Evolutionary conservation across 2,888 invertebrate genomes (phyloP).

Genomic region (Catocala sponsa): DNA sequence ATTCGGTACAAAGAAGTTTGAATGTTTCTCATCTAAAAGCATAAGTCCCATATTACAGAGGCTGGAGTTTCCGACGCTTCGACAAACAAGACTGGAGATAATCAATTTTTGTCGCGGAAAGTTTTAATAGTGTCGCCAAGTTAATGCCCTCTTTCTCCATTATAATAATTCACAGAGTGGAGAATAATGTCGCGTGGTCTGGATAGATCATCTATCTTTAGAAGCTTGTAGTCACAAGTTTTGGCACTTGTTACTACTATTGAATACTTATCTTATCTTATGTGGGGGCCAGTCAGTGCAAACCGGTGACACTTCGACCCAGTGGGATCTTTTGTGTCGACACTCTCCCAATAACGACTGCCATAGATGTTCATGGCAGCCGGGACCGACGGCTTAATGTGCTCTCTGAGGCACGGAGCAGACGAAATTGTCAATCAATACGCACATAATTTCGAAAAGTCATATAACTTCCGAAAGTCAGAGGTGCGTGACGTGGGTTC

Average conservation of each 20-base stretch:
- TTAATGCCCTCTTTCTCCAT: constrained; percentile 31
- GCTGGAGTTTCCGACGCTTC: constrained; percentile 6
- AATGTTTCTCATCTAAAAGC: constrained; percentile 37
- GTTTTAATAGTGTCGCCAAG: constrained; percentile 48
- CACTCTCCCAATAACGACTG: too few relatives aligned
- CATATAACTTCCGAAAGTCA: too few relatives aligned
- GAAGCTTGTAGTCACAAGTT: neutral
- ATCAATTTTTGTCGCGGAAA: constrained; percentile 45
- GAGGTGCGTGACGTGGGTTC: too few relatives aligned
- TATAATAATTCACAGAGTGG: constrained; percentile 26
- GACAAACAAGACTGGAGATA: constrained; percentile 31
- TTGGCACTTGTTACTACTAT: neutral
- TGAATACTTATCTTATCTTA: too few relatives aligned
- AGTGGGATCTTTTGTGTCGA: too few relatives aligned
- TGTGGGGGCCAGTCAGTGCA: too few relatives aligned
- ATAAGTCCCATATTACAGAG: constrained; percentile 44
- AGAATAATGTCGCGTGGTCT: constrained; percentile 11
- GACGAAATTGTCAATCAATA: too few relatives aligned
- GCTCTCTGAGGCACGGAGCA: too few relatives aligned
- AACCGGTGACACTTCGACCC: too few relatives aligned
- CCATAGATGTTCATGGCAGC: too few relatives aligned
- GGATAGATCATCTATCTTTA: constrained; percentile 14
- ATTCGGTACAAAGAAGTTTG: constrained; percentile 42
- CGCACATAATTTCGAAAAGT: too few relatives aligned
- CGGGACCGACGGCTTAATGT: too few relatives aligned